phyloP scores from a whole-genome alignment of 2,797 vertebrate species.

The Sebastes elongatus region DNA sequence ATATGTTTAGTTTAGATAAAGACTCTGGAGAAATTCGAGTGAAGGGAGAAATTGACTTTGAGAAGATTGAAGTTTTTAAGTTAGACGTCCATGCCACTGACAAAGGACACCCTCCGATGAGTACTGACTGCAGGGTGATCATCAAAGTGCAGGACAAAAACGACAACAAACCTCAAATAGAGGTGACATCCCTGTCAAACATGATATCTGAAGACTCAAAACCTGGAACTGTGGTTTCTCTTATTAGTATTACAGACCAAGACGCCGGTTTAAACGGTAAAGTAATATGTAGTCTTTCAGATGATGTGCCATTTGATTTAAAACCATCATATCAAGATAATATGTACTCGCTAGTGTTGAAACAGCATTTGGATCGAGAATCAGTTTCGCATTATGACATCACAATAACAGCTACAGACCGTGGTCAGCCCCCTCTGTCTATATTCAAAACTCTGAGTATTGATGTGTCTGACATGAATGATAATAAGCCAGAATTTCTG shows the following conservation, averaged over 20 bases:
- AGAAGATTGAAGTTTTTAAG: constrained; percentile 54
- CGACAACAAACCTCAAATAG: constrained; percentile 73
- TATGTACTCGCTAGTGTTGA: constrained; percentile 68
- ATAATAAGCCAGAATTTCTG: constrained; percentile 68
- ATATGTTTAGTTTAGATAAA: constrained; percentile 60
- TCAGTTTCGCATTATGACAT: constrained; percentile 59
- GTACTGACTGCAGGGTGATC: constrained; percentile 60
- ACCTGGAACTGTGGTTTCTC: constrained; percentile 66
- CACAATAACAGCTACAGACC: constrained; percentile 71
- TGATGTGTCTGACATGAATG: constrained; percentile 77
- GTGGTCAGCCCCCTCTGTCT: constrained; percentile 66
- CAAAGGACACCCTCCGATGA: constrained; percentile 66
- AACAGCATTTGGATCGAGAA: constrained; percentile 67
- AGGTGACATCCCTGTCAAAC: constrained; percentile 61
- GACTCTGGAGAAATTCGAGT: constrained; percentile 64
- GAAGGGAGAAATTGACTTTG: constrained; percentile 66
- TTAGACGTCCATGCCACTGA: constrained; percentile 67
- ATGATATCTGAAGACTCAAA: constrained; percentile 54
- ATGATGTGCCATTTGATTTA: constrained; percentile 64
- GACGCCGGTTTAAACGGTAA: constrained; percentile 66
- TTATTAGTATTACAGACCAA: constrained; percentile 66
- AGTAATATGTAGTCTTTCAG: constrained; percentile 54
- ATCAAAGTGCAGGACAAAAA: constrained; percentile 72
- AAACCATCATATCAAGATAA: constrained; percentile 71
- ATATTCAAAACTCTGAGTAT: constrained; percentile 56